Conservation (phyloP, 1,140 invertebrate species). For the Plectrocnemia conspersa region DNA sequence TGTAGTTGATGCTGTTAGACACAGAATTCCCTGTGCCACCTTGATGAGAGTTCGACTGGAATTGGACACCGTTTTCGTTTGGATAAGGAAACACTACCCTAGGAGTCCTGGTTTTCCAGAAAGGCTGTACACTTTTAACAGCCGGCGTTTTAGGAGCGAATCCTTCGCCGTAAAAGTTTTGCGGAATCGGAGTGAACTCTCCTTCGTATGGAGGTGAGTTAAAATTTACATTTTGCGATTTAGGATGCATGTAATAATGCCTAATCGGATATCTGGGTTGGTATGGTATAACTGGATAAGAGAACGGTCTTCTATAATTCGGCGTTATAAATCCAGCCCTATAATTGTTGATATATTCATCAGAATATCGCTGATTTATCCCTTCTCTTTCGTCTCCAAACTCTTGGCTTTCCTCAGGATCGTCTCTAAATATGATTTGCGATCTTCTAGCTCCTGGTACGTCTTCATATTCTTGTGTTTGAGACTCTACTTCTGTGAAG, state of each 20-base stretch:
- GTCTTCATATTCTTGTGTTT: slow-evolving; percentile 13
- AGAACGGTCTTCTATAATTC: slow-evolving; percentile 15
- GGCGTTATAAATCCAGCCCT: slow-evolving; percentile 6
- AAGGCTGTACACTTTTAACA: slow-evolving; percentile 6
- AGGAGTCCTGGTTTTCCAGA: slow-evolving; percentile 52
- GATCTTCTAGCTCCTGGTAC: slow-evolving; percentile 26
- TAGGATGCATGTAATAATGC: slow-evolving; percentile 24
- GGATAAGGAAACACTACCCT: slow-evolving; percentile 54
- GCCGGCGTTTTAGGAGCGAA: slow-evolving; percentile 24
- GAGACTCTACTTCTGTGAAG: background rate
- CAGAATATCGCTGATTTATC: slow-evolving; percentile 16
- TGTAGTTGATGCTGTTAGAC: slow-evolving; percentile 41
- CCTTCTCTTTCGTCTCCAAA: background rate
- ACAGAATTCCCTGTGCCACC: slow-evolving; percentile 39
- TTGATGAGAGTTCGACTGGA: slow-evolving; percentile 49
- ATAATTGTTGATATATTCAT: slow-evolving; percentile 18
- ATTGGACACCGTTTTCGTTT: slow-evolving; percentile 41
- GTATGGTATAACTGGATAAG: slow-evolving; percentile 12
- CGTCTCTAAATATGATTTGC: slow-evolving; percentile 27
- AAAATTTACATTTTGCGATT: slow-evolving; percentile 38
- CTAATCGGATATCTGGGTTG: slow-evolving; percentile 28
- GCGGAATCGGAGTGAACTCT: slow-evolving; percentile 39
- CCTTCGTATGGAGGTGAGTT: slow-evolving; percentile 36
- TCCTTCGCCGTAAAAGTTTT: slow-evolving; percentile 37
- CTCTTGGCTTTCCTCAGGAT: too few relatives aligned